Evolutionary conservation across 1,140 invertebrate genomes (phyloP).

Genomic region (Galendromus occidentalis): DNA sequence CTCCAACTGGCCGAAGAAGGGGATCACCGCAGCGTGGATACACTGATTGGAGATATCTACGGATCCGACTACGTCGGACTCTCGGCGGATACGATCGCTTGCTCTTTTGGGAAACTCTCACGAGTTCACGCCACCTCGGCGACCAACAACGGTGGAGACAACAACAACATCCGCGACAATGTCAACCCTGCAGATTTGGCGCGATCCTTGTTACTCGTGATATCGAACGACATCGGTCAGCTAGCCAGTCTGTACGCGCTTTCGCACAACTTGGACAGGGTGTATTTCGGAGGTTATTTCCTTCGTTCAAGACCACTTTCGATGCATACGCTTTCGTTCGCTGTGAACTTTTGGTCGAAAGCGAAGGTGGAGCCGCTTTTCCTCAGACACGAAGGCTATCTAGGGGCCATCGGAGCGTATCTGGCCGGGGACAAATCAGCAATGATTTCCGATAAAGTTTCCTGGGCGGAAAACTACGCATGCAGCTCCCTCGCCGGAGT

Average conservation of each 20-base stretch:
- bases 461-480: slow-evolving; percentile 10
- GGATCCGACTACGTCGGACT: slow-evolving; percentile 44
- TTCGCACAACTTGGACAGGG: slow-evolving; percentile 39
- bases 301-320: slow-evolving; percentile 49
- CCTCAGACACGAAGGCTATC: slow-evolving; percentile 52
- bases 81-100: slow-evolving; percentile 47
- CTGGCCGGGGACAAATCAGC: slow-evolving; percentile 39
- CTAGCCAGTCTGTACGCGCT: slow-evolving; percentile 48
- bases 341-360: slow-evolving; percentile 54
- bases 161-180: too few relatives aligned
- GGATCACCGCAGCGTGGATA: slow-evolving; percentile 49
- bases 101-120: slow-evolving; percentile 46
- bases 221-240: slow-evolving; percentile 58
- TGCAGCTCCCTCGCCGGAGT: not conserved
- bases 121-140: too few relatives aligned
- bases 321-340: slow-evolving; percentile 51
- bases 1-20: slow-evolving; percentile 45
- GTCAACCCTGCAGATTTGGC: slow-evolving; percentile 34
- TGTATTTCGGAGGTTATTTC: slow-evolving; percentile 58
- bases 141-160: too few relatives aligned
- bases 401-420: slow-evolving; percentile 55
- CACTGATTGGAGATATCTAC: slow-evolving; percentile 54
- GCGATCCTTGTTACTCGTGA: slow-evolving; percentile 46
- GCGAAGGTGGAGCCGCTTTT: slow-evolving; percentile 46
- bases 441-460: slow-evolving; percentile 21